Evolutionary conservation across 2,797 vertebrate genomes (phyloP).

Genomic region (Hylomyscus alleni): DNA sequence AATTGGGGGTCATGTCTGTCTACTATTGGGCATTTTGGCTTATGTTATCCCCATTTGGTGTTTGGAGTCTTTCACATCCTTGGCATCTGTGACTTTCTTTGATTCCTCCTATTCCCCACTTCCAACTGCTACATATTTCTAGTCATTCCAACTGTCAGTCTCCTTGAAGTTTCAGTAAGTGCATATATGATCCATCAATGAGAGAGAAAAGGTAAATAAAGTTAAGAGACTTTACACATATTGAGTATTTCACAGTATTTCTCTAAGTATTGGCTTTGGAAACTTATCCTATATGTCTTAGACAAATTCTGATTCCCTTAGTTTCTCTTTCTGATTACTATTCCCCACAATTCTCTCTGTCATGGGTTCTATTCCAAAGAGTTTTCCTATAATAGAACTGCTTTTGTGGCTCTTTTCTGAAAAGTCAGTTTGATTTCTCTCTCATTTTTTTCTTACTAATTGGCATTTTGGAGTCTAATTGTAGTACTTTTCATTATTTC

Average conservation of each 20-base stretch:
- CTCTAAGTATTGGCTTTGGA: slow-evolving; percentile 20
- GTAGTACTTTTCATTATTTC: slow-evolving; percentile 54
- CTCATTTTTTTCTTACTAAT: slow-evolving; percentile 16
- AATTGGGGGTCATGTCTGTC: background rate
- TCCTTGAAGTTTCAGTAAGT: background rate
- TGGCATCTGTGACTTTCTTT: background rate
- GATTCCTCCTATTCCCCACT: background rate
- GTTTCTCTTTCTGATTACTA: slow-evolving; percentile 72
- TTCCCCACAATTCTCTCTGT: slow-evolving; percentile 76
- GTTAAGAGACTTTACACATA: slow-evolving; percentile 64
- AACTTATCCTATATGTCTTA: slow-evolving; percentile 28
- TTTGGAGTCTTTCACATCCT: background rate
- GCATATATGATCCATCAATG: background rate
- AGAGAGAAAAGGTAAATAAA: background rate
- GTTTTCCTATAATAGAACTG: slow-evolving; percentile 83
- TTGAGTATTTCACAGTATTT: background rate
- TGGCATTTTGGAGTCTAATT: slow-evolving; percentile 65
- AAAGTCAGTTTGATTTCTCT: slow-evolving; percentile 70
- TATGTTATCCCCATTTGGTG: background rate
- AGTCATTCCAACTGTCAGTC: background rate
- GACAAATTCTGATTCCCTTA: slow-evolving; percentile 56
- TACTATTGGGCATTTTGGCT: background rate
- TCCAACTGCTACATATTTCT: background rate
- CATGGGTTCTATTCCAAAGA: slow-evolving; percentile 77
- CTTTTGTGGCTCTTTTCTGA: slow-evolving; percentile 74